Conservation (phyloP, 2,797 vertebrate genomes). For the Salmo trutta region DNA sequence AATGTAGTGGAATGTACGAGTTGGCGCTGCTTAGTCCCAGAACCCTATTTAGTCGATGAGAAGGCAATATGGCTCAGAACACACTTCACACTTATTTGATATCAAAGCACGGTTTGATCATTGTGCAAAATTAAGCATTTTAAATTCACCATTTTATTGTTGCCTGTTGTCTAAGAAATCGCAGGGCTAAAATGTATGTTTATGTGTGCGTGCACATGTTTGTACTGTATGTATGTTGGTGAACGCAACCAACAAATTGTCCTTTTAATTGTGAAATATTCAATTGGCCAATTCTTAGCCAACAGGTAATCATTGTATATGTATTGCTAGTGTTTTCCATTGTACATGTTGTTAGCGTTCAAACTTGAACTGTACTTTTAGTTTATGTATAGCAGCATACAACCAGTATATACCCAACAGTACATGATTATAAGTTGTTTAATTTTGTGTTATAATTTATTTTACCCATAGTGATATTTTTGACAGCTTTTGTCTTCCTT, state of each 20-base stretch:
- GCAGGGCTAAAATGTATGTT: neutral
- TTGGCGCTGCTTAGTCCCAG: neutral
- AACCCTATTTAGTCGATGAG: neutral
- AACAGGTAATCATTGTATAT: neutral
- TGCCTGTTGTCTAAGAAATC: neutral
- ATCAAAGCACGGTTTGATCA: neutral
- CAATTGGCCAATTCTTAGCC: neutral
- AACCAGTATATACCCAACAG: neutral
- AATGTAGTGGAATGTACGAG: neutral
- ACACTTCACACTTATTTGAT: neutral
- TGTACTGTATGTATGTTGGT: neutral
- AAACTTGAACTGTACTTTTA: neutral
- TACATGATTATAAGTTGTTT: slow-evolving; percentile 9
- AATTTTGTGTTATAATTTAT: slow-evolving; percentile 4
- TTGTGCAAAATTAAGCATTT: neutral
- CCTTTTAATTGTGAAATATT: slow-evolving; percentile 3
- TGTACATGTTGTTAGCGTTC: neutral
- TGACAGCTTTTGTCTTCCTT: neutral
- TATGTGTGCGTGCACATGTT: neutral
- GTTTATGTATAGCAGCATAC: slow-evolving; percentile 2
- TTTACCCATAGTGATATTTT: slow-evolving; percentile 10
- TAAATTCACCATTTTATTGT: neutral
- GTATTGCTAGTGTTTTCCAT: neutral
- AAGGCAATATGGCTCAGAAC: neutral
- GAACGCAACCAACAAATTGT: neutral